Evolutionary conservation across 2,888 invertebrate species (phyloP).

Genomic region (Podabrus alpinus): DNA sequence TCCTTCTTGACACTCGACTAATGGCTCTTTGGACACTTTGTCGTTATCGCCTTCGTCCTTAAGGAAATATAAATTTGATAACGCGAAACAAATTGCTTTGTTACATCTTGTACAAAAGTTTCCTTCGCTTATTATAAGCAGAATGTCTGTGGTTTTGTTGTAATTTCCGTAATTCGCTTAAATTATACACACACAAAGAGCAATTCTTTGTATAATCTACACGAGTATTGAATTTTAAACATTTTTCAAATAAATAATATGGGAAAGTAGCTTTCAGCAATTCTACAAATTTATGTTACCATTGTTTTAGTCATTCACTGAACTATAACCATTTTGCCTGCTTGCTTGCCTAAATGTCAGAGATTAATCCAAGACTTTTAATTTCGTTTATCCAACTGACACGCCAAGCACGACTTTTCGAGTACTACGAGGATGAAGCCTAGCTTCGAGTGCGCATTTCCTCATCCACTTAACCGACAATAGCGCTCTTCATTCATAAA

Average conservation of each 20-base stretch:
- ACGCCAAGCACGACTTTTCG: background rate
- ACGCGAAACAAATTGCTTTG: background rate
- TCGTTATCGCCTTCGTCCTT: conserved; percentile 31
- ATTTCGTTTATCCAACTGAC: conserved; percentile 7
- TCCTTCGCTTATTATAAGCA: background rate
- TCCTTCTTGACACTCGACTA: conserved; percentile 37
- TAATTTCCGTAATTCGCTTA: conserved; percentile 2
- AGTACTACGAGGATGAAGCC: background rate
- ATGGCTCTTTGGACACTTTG: conserved; percentile 33
- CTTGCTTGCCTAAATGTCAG: conserved; percentile 34
- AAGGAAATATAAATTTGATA: background rate
- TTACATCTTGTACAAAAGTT: too few relatives aligned
- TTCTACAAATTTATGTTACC: conserved; percentile 35
- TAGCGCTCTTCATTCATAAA: conserved; percentile 31
- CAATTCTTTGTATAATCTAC: conserved; percentile 3
- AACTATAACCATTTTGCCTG: conserved; percentile 39
- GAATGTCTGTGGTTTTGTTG: background rate
- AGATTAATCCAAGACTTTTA: conserved; percentile 13
- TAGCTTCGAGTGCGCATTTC: conserved; percentile 31
- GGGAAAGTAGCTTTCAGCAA: conserved; percentile 20
- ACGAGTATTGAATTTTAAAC: conserved; percentile 3
- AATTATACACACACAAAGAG: conserved; percentile 1
- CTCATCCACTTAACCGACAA: conserved; percentile 30
- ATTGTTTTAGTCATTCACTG: conserved; percentile 39
- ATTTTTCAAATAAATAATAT: conserved; percentile 4